Conservation (phyloP, 2,797 vertebrate genomes). For the Momotus momota region DNA sequence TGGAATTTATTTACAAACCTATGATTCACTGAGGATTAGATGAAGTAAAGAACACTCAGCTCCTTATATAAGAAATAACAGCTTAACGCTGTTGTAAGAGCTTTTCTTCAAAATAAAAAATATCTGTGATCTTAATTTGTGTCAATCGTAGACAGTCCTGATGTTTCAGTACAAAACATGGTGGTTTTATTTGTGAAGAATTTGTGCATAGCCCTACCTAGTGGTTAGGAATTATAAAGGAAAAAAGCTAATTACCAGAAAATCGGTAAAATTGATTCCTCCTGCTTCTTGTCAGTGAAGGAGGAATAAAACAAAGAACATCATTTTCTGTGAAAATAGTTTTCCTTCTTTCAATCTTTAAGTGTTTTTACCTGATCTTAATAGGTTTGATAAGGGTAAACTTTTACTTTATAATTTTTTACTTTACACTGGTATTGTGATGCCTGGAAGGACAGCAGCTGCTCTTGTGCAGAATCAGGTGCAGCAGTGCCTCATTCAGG, state of each 20-base stretch:
- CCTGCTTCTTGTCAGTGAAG: background rate
- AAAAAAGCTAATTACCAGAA: background rate
- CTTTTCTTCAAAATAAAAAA: background rate
- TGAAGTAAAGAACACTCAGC: background rate
- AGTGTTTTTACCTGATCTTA: background rate
- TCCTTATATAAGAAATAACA: background rate
- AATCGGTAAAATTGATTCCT: background rate
- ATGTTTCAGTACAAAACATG: background rate
- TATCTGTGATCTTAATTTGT: background rate
- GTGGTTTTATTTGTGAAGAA: background rate
- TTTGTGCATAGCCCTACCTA: background rate
- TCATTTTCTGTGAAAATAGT: background rate
- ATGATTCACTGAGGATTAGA: background rate
- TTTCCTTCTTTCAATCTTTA: background rate
- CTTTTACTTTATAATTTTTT: slow-evolving; percentile 31
- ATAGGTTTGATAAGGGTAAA: slow-evolving; percentile 16
- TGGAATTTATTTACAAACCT: background rate
- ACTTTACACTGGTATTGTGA: background rate
- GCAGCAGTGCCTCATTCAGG: background rate
- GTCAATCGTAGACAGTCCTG: accelerated
- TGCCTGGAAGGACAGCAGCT: slow-evolving; percentile 14
- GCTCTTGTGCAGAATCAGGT: background rate
- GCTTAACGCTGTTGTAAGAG: background rate
- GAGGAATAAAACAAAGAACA: background rate
- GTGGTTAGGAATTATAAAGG: background rate